These are phyloP conservation scores for Xanthostigma xanthostigma DNA, from an alignment of 2,888 invertebrate genomes.

Conservation along the genomic window DNA sequence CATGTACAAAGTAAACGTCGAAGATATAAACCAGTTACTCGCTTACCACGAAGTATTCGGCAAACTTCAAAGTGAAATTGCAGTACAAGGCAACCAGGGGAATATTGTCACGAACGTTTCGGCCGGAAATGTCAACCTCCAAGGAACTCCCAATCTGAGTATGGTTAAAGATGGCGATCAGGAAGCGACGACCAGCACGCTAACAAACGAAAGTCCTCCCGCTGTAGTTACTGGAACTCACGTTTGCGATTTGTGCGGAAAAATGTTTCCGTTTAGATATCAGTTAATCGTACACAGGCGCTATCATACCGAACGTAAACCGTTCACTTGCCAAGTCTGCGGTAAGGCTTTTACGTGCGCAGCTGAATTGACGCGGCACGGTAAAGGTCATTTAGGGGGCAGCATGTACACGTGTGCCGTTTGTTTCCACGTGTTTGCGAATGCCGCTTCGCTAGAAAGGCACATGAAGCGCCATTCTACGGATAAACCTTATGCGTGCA, in stretches of 20 bases:
- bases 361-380: constrained; percentile 64
- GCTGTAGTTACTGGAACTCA: constrained; percentile 47
- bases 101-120: constrained; percentile 16
- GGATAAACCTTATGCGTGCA: constrained; percentile 73
- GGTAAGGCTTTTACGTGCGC: constrained; percentile 71
- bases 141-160: constrained; percentile 9
- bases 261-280: constrained; percentile 76
- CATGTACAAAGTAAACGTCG: constrained; percentile 66
- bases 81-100: constrained; percentile 17
- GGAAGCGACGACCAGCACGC: constrained; percentile 36
- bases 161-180: constrained; percentile 33
- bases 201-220: constrained; percentile 43
- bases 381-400: constrained; percentile 70
- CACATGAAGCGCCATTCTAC: constrained; percentile 70
- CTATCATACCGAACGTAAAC: constrained; percentile 74
- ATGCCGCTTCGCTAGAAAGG: constrained; percentile 52
- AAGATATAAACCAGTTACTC: constrained; percentile 68
- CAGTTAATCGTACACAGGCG: constrained; percentile 76
- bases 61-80: constrained; percentile 43
- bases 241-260: constrained; percentile 71
- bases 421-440: constrained; percentile 60
- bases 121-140: background rate
- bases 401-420: constrained; percentile 59
- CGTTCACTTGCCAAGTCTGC: constrained; percentile 64
- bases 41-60: constrained; percentile 79